Evolutionary conservation across 2,888 invertebrate genomes (phyloP).

Genomic region (Drosophila nr. medialis): DNA sequence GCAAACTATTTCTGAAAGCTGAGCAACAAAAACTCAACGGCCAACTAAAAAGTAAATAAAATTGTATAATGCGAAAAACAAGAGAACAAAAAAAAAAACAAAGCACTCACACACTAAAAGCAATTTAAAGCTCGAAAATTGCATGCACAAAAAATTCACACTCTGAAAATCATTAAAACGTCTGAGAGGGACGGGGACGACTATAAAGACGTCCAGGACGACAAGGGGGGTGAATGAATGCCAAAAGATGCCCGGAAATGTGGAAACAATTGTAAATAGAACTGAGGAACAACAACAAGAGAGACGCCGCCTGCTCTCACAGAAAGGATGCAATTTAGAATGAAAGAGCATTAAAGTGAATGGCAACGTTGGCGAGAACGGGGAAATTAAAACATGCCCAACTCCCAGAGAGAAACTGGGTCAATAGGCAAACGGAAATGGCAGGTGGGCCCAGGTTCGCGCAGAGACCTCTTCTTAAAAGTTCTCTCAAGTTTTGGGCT

Average conservation of each 20-base stretch:
- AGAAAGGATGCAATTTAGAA: conserved; percentile 74
- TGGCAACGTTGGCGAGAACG: conserved; percentile 50
- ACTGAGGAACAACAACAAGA: conserved; percentile 39
- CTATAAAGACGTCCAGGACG: conserved; percentile 26
- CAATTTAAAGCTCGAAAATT: conserved; percentile 69
- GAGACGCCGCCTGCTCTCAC: conserved; percentile 5
- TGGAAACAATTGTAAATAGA: conserved; percentile 70
- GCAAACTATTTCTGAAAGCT: conserved; percentile 46
- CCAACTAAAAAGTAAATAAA: conserved; percentile 55
- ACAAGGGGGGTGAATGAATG: background rate
- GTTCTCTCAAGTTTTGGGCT: conserved; percentile 42
- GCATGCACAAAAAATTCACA: conserved; percentile 60
- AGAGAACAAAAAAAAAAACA: conserved; percentile 29
- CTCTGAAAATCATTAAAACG: conserved; percentile 75
- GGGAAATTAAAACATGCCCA: conserved; percentile 72
- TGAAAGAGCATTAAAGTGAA: conserved; percentile 72
- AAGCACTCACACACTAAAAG: conserved; percentile 48
- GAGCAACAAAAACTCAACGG: conserved; percentile 31
- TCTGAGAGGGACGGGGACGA: conserved; percentile 62
- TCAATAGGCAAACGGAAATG: conserved; percentile 54
- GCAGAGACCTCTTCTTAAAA: conserved; percentile 25
- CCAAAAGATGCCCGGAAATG: conserved; percentile 64
- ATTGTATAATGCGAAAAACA: conserved; percentile 46
- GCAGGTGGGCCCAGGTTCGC: conserved; percentile 41
- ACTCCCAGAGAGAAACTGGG: conserved; percentile 55